A percentile compares a stretch with the other conserved stretches of the same genome.
These are phyloP conservation scores for Spatulosminthurus flaviceps DNA, from an alignment of 2,888 invertebrate genomes.

Conservation along the genomic window DNA sequence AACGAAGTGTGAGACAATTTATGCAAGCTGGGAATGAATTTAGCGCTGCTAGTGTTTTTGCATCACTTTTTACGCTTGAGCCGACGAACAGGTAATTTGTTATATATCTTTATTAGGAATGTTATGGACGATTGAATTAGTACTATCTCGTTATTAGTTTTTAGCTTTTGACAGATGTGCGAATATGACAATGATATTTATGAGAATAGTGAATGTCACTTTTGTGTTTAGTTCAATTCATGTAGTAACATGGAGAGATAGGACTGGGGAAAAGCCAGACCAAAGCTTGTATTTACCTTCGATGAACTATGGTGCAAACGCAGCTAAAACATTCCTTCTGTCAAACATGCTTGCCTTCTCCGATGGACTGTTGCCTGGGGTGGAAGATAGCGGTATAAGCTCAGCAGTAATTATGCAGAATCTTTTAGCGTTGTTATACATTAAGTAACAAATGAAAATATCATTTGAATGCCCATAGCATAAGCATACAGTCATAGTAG, in stretches of 20 bases:
- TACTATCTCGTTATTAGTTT: too few relatives aligned
- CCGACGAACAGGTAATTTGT: constrained; percentile 64
- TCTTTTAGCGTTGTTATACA: not conserved
- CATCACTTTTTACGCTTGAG: constrained; percentile 65
- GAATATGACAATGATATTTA: too few relatives aligned
- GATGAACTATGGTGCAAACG: constrained; percentile 69
- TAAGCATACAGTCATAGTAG: not conserved
- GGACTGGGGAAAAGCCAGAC: constrained; percentile 65
- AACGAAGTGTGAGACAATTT: constrained; percentile 63
- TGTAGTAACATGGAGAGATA: constrained; percentile 63
- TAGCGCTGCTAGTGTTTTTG: constrained; percentile 65
- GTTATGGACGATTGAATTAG: too few relatives aligned
- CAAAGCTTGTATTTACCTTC: constrained; percentile 66
- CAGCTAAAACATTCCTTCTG: constrained; percentile 69
- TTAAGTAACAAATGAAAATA: not conserved
- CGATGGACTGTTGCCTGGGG: constrained; percentile 32
- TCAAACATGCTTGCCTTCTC: constrained; percentile 66
- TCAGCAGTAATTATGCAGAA: not conserved
- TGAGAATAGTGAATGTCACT: too few relatives aligned
- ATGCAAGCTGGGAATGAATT: constrained; percentile 67
- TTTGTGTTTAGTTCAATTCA: constrained; percentile 63
- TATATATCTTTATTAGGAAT: not conserved
- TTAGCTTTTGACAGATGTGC: too few relatives aligned
- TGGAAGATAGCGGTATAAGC: constrained; percentile 31
- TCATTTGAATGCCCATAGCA: too few relatives aligned